These are phyloP conservation scores for Galerucella pusilla DNA, from an alignment of 2,888 invertebrate genomes.

Conservation along the genomic window DNA sequence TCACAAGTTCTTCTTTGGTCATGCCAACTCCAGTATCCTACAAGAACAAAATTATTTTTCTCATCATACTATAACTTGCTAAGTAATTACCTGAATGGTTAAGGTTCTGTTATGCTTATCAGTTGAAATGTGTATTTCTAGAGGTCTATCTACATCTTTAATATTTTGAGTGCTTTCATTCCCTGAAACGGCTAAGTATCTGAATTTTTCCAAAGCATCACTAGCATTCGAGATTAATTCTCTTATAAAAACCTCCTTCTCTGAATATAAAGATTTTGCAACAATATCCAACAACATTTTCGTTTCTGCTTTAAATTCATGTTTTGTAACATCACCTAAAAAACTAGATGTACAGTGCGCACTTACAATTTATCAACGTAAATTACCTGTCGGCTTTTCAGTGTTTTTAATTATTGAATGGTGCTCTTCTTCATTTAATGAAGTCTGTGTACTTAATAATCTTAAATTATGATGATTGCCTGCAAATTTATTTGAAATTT, in stretches of 20 bases:
- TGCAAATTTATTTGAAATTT: slow-evolving; percentile 24
- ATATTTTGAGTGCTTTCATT: slow-evolving; percentile 65
- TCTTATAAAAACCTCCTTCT: slow-evolving; percentile 96
- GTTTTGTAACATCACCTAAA: slow-evolving; percentile 71
- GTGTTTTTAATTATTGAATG: slow-evolving; percentile 73
- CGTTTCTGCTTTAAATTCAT: slow-evolving; percentile 97
- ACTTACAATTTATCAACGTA: background rate
- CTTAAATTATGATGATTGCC: slow-evolving; percentile 30
- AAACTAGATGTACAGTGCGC: slow-evolving; percentile 26
- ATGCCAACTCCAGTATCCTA: slow-evolving; percentile 96
- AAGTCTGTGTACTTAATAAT: slow-evolving; percentile 56
- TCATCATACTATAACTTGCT: background rate
- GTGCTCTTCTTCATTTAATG: slow-evolving; percentile 64
- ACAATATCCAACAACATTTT: slow-evolving; percentile 96
- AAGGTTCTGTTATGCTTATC: slow-evolving; percentile 88
- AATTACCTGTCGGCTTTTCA: slow-evolving; percentile 70
- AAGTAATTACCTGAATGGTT: slow-evolving; percentile 79
- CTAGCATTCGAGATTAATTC: slow-evolving; percentile 97
- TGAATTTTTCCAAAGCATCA: slow-evolving; percentile 95
- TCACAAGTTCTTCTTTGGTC: slow-evolving; percentile 90
- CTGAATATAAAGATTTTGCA: slow-evolving; percentile 95
- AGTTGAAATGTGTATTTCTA: slow-evolving; percentile 90
- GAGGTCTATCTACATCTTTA: slow-evolving; percentile 71
- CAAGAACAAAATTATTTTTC: slow-evolving; percentile 33
- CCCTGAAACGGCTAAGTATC: slow-evolving; percentile 77